Evolutionary conservation across 2,888 invertebrate species (phyloP).

Genomic region (Nebria salina): DNA sequence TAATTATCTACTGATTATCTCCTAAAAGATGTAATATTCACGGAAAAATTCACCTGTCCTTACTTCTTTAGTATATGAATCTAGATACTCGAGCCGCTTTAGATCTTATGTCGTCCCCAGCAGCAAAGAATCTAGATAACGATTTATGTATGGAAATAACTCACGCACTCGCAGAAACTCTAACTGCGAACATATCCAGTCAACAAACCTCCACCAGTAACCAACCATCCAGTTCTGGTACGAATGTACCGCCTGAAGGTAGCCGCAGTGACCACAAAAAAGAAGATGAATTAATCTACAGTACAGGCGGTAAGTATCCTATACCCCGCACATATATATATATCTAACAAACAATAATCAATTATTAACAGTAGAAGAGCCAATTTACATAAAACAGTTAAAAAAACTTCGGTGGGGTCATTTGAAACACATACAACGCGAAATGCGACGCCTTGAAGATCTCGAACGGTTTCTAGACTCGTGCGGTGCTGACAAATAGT

Average conservation of each 20-base stretch:
- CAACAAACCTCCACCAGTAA: not conserved
- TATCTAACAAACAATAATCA: not conserved
- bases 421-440: slow-evolving; percentile 62
- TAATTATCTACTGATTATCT: too few species aligned
- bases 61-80: slow-evolving; percentile 51
- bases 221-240: not conserved
- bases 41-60: too few species aligned
- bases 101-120: slow-evolving; percentile 55
- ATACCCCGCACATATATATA: not conserved
- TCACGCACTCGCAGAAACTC: slow-evolving; percentile 54
- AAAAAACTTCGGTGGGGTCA: slow-evolving; percentile 63
- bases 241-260: not conserved
- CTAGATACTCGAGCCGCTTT: slow-evolving; percentile 55
- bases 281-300: not conserved
- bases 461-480: slow-evolving; percentile 62
- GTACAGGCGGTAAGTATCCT: not conserved
- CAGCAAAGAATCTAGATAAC: slow-evolving; percentile 52
- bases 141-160: slow-evolving; percentile 57
- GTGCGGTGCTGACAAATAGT: slow-evolving; percentile 51
- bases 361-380: slow-evolving; percentile 51
- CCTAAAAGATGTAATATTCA: too few species aligned
- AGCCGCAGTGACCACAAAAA: not conserved
- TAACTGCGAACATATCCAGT: slow-evolving; percentile 44
- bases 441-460: slow-evolving; percentile 61
- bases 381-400: slow-evolving; percentile 60